Conservation (phyloP, 2,113 vertebrate genomes). For the Ammodytes dubius region DNA sequence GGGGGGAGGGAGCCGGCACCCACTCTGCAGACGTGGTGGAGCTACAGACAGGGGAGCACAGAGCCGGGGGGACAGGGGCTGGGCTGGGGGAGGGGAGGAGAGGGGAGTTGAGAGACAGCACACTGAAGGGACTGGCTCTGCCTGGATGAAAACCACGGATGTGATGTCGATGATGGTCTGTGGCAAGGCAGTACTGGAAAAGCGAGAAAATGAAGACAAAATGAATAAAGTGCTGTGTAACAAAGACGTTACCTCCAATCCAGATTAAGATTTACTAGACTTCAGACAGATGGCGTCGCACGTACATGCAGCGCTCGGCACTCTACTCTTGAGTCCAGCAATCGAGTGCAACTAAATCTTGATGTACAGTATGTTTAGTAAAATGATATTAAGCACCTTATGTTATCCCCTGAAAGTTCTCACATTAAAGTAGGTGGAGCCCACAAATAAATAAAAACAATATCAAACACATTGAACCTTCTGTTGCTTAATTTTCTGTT, state of each 20-base stretch:
- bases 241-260: not conserved
- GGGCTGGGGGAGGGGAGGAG: slow-evolving; percentile 6
- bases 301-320: too few species aligned
- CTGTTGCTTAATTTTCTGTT: not conserved
- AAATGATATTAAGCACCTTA: too few species aligned
- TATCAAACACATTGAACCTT: too few species aligned
- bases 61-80: slow-evolving; percentile 33
- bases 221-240: not conserved
- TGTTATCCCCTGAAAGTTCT: not conserved
- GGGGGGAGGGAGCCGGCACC: slow-evolving; percentile 93
- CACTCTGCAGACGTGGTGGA: slow-evolving; percentile 88
- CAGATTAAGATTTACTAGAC: not conserved
- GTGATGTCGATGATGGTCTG: slow-evolving; percentile 32
- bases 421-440: not conserved
- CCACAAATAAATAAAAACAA: not conserved
- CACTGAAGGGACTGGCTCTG: not conserved
- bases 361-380: too few species aligned
- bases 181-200: slow-evolving; percentile 22
- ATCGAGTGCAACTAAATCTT: too few species aligned
- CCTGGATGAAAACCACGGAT: slow-evolving; percentile 46
- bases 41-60: slow-evolving; percentile 49
- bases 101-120: not conserved
- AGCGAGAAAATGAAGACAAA: slow-evolving; percentile 4
- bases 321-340: too few species aligned
- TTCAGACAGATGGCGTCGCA: too few species aligned